These are phyloP conservation scores for Dioctria linearis DNA, from an alignment of 2,888 invertebrate species.

Conservation along the genomic window DNA sequence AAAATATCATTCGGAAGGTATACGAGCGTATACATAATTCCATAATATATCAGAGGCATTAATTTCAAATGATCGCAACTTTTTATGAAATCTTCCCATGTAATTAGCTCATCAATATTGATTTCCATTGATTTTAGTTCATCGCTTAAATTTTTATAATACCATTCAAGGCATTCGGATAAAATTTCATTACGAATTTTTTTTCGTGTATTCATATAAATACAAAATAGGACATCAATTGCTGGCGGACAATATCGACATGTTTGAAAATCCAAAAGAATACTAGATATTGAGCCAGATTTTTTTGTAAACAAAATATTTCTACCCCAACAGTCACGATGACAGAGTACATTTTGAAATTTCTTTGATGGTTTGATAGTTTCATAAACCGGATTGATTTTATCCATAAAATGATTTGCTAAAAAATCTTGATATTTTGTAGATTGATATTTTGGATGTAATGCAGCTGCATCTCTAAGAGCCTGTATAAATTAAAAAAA, in stretches of 20 bases:
- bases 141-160: slow-evolving; percentile 62
- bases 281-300: slow-evolving; percentile 4
- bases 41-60: slow-evolving; percentile 68
- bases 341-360: slow-evolving; percentile 72
- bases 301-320: slow-evolving; percentile 65
- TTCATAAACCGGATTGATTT: slow-evolving; percentile 63
- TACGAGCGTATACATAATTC: slow-evolving; percentile 64
- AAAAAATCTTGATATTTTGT: slow-evolving; percentile 62
- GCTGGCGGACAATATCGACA: slow-evolving; percentile 67
- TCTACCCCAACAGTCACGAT: slow-evolving; percentile 69
- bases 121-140: slow-evolving; percentile 65
- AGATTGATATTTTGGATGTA: slow-evolving; percentile 62
- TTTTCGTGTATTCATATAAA: slow-evolving; percentile 64
- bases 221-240: slow-evolving; percentile 66
- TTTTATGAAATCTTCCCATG: slow-evolving; percentile 65
- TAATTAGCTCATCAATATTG: slow-evolving; percentile 63
- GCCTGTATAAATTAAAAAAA: slow-evolving; percentile 59
- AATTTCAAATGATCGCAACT: slow-evolving; percentile 67
- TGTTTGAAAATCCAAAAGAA: slow-evolving; percentile 68
- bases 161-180: slow-evolving; percentile 60
- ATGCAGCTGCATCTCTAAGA: slow-evolving; percentile 61
- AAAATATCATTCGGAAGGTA: slow-evolving; percentile 68
- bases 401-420: slow-evolving; percentile 62
- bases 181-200: slow-evolving; percentile 60
- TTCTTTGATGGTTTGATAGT: slow-evolving; percentile 66